phyloP scores from a whole-genome alignment of 2,797 vertebrate genomes.

The Phataginus tricuspis region DNA sequence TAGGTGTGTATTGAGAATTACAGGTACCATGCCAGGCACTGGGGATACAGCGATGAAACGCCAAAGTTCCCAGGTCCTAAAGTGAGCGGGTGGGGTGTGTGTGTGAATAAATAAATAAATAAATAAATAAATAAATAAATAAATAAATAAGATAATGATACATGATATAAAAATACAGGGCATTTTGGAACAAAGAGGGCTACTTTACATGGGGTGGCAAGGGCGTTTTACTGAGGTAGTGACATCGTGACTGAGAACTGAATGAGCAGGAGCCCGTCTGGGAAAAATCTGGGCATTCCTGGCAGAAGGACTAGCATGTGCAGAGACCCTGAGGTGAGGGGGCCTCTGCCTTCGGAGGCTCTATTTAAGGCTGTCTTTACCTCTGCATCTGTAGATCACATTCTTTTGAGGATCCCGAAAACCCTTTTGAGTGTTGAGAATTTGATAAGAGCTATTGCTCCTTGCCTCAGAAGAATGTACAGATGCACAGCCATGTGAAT shows the following conservation, averaged over 20 bases:
- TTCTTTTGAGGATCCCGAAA: not conserved
- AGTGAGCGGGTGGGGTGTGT: not conserved
- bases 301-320: not conserved
- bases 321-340: not conserved
- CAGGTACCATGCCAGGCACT: not conserved
- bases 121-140: not conserved
- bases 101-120: not conserved
- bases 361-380: not conserved
- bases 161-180: not conserved
- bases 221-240: not conserved
- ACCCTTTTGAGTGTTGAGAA: not conserved
- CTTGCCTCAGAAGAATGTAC: not conserved
- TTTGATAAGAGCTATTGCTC: not conserved
- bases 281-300: not conserved
- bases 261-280: not conserved
- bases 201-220: not conserved
- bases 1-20: not conserved
- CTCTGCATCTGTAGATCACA: not conserved
- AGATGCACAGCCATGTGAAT: not conserved
- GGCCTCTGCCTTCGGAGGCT: not conserved
- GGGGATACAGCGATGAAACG: not conserved
- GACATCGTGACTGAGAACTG: not conserved
- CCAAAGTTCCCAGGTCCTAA: not conserved
- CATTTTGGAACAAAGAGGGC: not conserved
- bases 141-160: not conserved